Evolutionary conservation across 2,888 invertebrate genomes (phyloP), one percentile per base, ranked within the genome.

Genomic region (Amitus sp.): DNA sequence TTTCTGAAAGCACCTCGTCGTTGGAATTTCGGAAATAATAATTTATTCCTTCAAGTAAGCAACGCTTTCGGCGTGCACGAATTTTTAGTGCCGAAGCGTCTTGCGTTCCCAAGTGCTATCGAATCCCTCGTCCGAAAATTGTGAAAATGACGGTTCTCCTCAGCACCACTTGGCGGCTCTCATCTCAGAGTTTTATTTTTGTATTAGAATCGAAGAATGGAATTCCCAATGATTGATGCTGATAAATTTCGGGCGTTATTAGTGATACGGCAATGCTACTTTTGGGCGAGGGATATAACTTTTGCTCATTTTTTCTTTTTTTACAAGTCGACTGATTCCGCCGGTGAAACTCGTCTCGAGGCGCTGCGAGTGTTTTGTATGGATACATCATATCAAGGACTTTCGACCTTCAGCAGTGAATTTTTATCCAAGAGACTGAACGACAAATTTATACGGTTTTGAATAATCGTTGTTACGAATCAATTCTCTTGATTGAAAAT

Each of bases 361-460:
- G 28, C 45, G 55, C 42, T 20, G 45, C 39, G 56, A 47, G 50
- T 63, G 59, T 63, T 56, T 56, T 55, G 52, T 53, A 56, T 55
- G 63, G 59, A 63, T 63, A 59, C 51, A 56, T 59, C 63, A 63
- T 63, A 63, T 63, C 63, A 63, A 52, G 63, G 63, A 56, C 63
- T 58, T 54, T 63, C 59, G 59, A 59, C n/a, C 55, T 62, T 61
- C 39, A 63, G 58, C 55, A 45, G 52, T 55, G 42, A 43, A 63
- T 63, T 52, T 59, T 63, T 37, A 47, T 39, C n/a, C n/a, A 55
- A 63, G 63, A 59, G 59, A 63, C 63, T 59, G 63, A 62, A 37
- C n/a, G n/a, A 53, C 52, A 17, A 56, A 34, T 52, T 45, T 55
- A 56, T 53, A 52, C 28, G 49, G 47, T 47, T 4, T 43, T 55